These are phyloP conservation scores for Pseudococcus viburni DNA, from an alignment of 2,888 invertebrate genomes.

Conservation along the genomic window DNA sequence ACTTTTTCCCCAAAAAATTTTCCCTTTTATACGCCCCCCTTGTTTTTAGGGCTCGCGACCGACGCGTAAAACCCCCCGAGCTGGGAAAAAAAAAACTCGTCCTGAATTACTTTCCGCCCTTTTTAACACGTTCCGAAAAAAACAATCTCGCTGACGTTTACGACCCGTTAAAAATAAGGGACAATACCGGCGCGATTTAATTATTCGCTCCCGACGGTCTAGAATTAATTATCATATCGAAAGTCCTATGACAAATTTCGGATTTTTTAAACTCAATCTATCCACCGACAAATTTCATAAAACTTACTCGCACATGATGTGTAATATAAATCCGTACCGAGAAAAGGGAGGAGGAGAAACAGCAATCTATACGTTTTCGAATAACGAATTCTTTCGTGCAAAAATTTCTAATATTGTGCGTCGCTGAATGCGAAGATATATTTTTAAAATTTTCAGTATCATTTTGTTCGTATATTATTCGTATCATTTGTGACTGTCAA, in stretches of 20 bases:
- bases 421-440: background rate
- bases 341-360: background rate
- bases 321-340: no score
- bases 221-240: no score
- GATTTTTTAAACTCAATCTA: no score
- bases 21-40: background rate
- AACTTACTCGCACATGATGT: no score
- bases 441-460: conserved; percentile 38
- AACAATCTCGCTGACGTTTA: conserved; percentile 4
- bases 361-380: background rate
- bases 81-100: background rate
- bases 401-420: no score
- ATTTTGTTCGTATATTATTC: conserved; percentile 34
- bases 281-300: no score
- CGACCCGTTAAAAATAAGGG: background rate
- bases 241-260: no score
- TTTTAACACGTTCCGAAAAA: background rate
- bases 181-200: no score
- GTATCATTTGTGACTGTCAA: conserved; percentile 53
- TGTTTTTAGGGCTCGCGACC: no score
- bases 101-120: background rate
- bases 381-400: background rate
- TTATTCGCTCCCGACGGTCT: no score
- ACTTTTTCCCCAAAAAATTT: background rate
- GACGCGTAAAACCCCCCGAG: no score